A percentile compares a stretch with the other conserved stretches of the same genome.
Conservation (phyloP, 1,140 invertebrate species). For the Diorhabda carinulata region DNA sequence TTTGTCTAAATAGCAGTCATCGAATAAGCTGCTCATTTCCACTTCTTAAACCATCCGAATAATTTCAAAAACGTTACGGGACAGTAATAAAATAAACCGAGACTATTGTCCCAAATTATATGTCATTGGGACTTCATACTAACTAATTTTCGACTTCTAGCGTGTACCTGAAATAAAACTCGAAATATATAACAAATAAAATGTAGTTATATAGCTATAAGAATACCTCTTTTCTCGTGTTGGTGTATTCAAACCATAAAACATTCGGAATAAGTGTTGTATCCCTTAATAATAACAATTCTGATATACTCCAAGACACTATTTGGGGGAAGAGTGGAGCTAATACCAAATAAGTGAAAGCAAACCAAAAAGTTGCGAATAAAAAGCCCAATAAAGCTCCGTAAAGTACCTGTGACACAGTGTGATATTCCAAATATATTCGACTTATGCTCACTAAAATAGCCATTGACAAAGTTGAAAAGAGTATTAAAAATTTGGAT, state of each 20-base stretch:
- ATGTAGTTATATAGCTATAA: constrained; percentile 31
- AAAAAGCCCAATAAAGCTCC: constrained; percentile 58
- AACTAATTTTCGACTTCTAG: constrained; percentile 75
- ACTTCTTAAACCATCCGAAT: not conserved
- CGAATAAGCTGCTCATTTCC: constrained; percentile 1
- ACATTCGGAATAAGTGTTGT: constrained; percentile 91
- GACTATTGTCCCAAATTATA: constrained; percentile 43
- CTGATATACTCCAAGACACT: constrained; percentile 79
- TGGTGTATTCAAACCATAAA: constrained; percentile 93
- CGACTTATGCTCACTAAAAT: constrained; percentile 64
- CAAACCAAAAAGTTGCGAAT: constrained; percentile 55
- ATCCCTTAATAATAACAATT: constrained; percentile 82
- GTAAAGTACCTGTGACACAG: constrained; percentile 74
- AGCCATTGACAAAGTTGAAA: constrained; percentile 58
- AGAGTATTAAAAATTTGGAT: constrained; percentile 66
- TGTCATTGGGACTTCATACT: constrained; percentile 86
- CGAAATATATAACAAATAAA: not conserved
- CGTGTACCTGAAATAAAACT: constrained; percentile 47
- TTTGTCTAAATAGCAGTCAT: not conserved
- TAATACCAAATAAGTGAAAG: constrained; percentile 71
- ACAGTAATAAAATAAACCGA: constrained; percentile 36
- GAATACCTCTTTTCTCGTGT: constrained; percentile 67
- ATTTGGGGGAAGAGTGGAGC: constrained; percentile 84
- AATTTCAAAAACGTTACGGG: constrained; percentile 59
- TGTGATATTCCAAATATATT: constrained; percentile 86